Evolutionary conservation across 2,888 invertebrate genomes (phyloP).

Genomic region (Drosophila mettleri): DNA sequence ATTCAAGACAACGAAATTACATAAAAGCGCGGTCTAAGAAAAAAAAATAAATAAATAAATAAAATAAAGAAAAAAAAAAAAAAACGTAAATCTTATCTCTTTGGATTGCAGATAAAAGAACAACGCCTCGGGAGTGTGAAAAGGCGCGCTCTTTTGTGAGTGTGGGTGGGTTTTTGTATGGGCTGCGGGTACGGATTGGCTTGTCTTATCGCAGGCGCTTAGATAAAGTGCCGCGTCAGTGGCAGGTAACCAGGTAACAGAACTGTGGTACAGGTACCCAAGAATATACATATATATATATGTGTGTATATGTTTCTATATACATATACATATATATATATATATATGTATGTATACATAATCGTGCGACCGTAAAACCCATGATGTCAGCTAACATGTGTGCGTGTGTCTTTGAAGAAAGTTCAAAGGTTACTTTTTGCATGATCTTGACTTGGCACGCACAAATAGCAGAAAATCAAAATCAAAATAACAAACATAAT

Average conservation of each 20-base stretch:
- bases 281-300: conserved; percentile 7
- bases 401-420: neutral
- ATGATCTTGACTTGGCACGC: conserved; percentile 20
- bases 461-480: neutral
- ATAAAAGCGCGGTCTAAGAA: conserved; percentile 21
- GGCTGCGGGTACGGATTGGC: conserved; percentile 5
- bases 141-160: conserved; percentile 26
- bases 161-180: conserved; percentile 9
- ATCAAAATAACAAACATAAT: neutral
- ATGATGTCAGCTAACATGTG: conserved; percentile 15
- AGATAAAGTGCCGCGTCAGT: conserved; percentile 44
- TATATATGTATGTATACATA: neutral
- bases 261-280: conserved; percentile 3
- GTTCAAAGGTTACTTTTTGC: conserved; percentile 22
- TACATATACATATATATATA: neutral
- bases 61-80: neutral
- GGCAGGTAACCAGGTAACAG: conserved; percentile 19
- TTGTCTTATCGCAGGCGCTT: conserved; percentile 50
- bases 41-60: no score
- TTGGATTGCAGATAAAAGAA: conserved; percentile 28
- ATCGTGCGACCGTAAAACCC: conserved; percentile 17
- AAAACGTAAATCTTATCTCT: conserved; percentile 33
- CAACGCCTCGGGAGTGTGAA: conserved; percentile 36
- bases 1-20: conserved; percentile 28
- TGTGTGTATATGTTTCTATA: neutral